Conservation (phyloP, 1,140 invertebrate genomes). For the Temnothorax curvispinosus region DNA sequence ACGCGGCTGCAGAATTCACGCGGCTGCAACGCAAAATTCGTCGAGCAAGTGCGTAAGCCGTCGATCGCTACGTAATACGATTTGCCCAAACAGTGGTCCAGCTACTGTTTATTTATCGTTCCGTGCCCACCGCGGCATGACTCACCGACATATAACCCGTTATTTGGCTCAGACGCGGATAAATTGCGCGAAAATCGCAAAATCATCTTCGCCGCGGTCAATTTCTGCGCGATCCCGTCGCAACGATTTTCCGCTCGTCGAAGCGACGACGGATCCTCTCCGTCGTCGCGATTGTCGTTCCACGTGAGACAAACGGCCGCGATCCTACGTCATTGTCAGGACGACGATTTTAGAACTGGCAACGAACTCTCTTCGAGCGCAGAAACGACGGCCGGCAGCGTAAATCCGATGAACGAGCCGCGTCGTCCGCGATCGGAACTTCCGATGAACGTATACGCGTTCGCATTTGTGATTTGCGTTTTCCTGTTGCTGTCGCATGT, state of each 20-base stretch:
- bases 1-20: neutral
- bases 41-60: neutral
- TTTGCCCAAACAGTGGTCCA: slow-evolving; percentile 12
- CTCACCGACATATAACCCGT: neutral
- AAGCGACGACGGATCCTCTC: slow-evolving; percentile 5
- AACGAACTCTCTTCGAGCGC: slow-evolving; percentile 65
- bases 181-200: neutral
- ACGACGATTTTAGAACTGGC: slow-evolving; percentile 82
- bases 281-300: slow-evolving; percentile 23
- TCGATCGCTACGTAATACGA: neutral
- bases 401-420: slow-evolving; percentile 61
- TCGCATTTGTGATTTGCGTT: slow-evolving; percentile 3
- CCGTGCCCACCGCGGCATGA: neutral
- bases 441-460: slow-evolving; percentile 62
- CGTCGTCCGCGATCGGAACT: slow-evolving; percentile 39
- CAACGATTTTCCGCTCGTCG: neutral
- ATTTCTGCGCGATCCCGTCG: neutral
- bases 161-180: neutral
- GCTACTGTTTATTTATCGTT: slow-evolving; percentile 44
- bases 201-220: neutral
- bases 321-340: slow-evolving; percentile 82
- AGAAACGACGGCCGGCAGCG: slow-evolving; percentile 47
- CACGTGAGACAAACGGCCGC: slow-evolving; percentile 60
- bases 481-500: neutral
- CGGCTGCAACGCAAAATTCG: slow-evolving; percentile 33